phyloP scores from a whole-genome alignment of 2,113 vertebrate genomes.

The Sylvilagus bachmani region DNA sequence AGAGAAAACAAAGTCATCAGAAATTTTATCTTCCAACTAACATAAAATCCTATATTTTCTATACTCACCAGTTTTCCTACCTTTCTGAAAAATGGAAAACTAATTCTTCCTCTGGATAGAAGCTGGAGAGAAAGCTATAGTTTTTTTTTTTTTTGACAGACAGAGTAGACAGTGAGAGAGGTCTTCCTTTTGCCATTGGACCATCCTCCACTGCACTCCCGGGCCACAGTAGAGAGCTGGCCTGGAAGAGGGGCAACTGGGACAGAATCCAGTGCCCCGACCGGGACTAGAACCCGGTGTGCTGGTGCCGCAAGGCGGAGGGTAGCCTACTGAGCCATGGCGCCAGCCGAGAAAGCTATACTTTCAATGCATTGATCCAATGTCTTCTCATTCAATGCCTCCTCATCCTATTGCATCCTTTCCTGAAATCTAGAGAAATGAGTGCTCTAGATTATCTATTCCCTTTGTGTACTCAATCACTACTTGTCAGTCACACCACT shows the following conservation, averaged over 20 bases:
- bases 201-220: too few relatives aligned
- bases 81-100: neutral
- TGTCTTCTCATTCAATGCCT: neutral
- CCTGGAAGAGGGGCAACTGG: too few relatives aligned
- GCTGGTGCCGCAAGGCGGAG: too few relatives aligned
- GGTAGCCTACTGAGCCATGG: too few relatives aligned
- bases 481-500: neutral
- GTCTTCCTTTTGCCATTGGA: too few relatives aligned
- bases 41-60: neutral
- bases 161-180: too few relatives aligned
- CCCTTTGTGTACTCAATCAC: neutral
- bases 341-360: too few relatives aligned
- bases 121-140: too few relatives aligned
- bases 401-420: neutral
- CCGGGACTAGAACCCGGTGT: too few relatives aligned
- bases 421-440: neutral
- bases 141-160: too few relatives aligned
- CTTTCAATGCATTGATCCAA: neutral
- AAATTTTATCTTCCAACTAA: slow-evolving; percentile 22
- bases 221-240: too few relatives aligned
- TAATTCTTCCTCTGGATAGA: neutral
- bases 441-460: neutral
- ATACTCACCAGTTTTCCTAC: neutral
- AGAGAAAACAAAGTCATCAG: slow-evolving; percentile 12
- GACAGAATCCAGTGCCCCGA: too few relatives aligned